These are phyloP conservation scores for Isotomurus palustris DNA, from an alignment of 2,888 invertebrate genomes.

Conservation along the genomic window DNA sequence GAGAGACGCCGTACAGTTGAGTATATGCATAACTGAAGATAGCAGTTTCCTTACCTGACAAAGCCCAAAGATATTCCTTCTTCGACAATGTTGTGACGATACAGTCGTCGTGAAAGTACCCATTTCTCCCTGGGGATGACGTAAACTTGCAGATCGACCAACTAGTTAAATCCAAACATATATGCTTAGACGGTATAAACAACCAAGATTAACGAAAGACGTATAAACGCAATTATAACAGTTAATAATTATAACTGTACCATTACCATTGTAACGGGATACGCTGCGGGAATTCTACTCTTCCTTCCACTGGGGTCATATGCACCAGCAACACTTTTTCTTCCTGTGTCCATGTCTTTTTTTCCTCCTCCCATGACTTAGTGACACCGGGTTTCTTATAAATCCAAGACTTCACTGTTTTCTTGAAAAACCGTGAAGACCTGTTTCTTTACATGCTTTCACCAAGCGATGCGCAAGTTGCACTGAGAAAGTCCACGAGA, in stretches of 20 bases:
- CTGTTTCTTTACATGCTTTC: too few species aligned
- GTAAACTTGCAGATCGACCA: conserved; percentile 55
- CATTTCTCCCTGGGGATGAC: conserved; percentile 54
- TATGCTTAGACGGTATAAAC: neutral
- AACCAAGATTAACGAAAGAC: neutral
- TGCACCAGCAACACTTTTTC: conserved; percentile 42
- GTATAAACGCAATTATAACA: neutral
- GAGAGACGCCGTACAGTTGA: neutral
- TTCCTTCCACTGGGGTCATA: conserved; percentile 44
- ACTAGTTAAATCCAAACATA: conserved; percentile 47
- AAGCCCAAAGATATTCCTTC: conserved; percentile 54
- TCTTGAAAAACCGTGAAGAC: too few species aligned
- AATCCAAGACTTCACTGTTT: too few species aligned
- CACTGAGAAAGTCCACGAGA: too few species aligned
- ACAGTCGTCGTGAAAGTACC: conserved; percentile 53
- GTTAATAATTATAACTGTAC: neutral
- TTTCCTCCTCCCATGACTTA: conserved; percentile 42
- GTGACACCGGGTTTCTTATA: too few species aligned
- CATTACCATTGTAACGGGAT: conserved; percentile 46
- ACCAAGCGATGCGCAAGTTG: too few species aligned
- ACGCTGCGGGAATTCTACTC: conserved; percentile 44
- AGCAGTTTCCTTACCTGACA: conserved; percentile 49
- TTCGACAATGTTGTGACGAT: conserved; percentile 52
- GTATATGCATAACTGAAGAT: neutral
- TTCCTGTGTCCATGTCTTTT: conserved; percentile 42